Base-by-base conservation (phyloP, 2,113 vertebrate genomes). In the Heteronetta atricapilla region DNA sequence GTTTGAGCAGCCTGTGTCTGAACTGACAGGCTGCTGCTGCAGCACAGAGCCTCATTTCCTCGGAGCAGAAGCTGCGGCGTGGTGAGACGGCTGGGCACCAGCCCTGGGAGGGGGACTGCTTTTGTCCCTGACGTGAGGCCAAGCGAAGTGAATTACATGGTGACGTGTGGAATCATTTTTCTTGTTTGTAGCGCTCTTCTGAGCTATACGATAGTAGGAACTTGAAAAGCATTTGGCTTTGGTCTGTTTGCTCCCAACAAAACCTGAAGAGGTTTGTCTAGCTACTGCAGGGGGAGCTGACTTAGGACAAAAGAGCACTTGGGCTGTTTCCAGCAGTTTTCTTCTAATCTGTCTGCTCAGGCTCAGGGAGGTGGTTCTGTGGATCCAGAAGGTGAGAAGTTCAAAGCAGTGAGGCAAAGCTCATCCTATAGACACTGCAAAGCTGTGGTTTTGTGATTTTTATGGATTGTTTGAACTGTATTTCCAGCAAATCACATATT, bases 401-500 rank as follows among this genome's bases (percentile, higher is more conserved):
- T 89, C 29, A 40, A 55, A 53, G n/a, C 63, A 56, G 16, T 92
- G 26, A n/a, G 46, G 40, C 29, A 56, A 17, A 76, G 53, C 34
- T 56, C 5, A 7, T 64, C 50, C 23, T 58, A 25, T 70, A 78
- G 66, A 31, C 2, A 0, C 17, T 76, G 23, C 18, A 62, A n/a
- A 92, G 66, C 44, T 75, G 4, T 42, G 18, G 7, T 63, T 82
- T 82, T 92, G 19, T 94, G 74, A 26, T 82, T 89, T 90, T 85
- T 75, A 62, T 68, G 52, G 42, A 13, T 53, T 87, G 34, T 38
- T 89, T 34, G 36, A 87, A 33, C 92, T 33, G 16, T 46, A 0
- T 92, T 92, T 88, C 62, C 53, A 84, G 48, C 25, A 68, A 84
- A 86, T 90, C 31, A 16, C 21, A 15, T 82, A n/a, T 89, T 94